Evolutionary conservation across 2,113 vertebrate species (phyloP).

Genomic region (Sceloporus undulatus): DNA sequence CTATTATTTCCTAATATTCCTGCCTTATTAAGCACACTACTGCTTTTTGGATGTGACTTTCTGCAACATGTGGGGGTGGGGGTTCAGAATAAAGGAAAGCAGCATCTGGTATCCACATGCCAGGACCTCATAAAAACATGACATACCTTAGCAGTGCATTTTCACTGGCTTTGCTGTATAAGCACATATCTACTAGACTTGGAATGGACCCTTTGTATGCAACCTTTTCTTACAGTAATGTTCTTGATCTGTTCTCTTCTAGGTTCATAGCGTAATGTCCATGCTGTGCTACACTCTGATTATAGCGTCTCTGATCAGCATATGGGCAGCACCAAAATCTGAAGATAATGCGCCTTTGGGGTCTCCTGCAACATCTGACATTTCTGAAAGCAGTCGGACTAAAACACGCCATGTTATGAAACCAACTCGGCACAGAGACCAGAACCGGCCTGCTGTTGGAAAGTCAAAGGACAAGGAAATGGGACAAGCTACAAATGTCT

Average conservation of each 20-base stretch:
- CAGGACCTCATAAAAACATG: conserved; percentile 13
- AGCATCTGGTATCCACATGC: conserved; percentile 66
- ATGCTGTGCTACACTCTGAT: conserved; percentile 97
- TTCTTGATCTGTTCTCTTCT: conserved; percentile 61
- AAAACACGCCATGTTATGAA: conserved; percentile 69
- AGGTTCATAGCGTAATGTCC: conserved; percentile 89
- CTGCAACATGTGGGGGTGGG: conserved; percentile 34
- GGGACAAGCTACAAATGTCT: conserved; percentile 77
- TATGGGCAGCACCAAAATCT: conserved; percentile 91
- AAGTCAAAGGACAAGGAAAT: conserved; percentile 63
- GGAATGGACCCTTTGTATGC: not conserved
- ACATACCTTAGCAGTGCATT: conserved; percentile 9
- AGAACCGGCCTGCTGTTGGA: conserved; percentile 46
- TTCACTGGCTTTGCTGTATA: conserved; percentile 3
- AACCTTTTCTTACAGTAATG: conserved; percentile 39
- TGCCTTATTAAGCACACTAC: conserved; percentile 63
- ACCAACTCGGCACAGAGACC: conserved; percentile 74
- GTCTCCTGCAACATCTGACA: conserved; percentile 71
- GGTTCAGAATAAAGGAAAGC: not conserved
- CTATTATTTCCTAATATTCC: conserved; percentile 69
- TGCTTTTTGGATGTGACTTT: conserved; percentile 54
- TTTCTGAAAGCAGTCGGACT: conserved; percentile 73
- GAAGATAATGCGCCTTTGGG: conserved; percentile 86
- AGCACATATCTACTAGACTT: conserved; percentile 1
- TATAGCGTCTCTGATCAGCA: conserved; percentile 94